Conservation (phyloP, 1,140 invertebrate genomes). For the Drosophila eugracilis region DNA sequence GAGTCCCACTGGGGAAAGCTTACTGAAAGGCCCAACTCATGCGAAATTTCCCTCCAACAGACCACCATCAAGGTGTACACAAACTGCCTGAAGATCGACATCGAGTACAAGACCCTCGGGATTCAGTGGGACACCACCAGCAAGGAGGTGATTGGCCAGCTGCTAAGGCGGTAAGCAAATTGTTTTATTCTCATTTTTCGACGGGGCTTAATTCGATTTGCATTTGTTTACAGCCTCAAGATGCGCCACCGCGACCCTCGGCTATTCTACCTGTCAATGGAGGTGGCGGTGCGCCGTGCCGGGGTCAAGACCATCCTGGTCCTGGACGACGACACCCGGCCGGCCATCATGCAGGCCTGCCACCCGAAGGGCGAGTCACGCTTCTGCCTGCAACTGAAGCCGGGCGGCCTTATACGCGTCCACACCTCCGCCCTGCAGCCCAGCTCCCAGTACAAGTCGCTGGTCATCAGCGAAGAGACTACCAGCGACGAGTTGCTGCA, state of each 20-base stretch:
- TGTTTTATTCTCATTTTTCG: background rate
- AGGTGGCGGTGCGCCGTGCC: constrained; percentile 92
- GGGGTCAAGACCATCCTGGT: constrained; percentile 93
- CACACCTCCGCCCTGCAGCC: constrained; percentile 95
- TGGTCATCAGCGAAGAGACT: constrained; percentile 94
- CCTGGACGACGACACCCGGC: constrained; percentile 94
- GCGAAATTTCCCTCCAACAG: constrained; percentile 84
- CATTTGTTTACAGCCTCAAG: constrained; percentile 83
- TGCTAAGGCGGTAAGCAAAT: constrained; percentile 91
- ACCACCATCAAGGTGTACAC: constrained; percentile 96
- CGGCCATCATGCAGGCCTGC: constrained; percentile 94
- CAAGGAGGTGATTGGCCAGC: constrained; percentile 92
- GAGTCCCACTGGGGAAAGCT: constrained; percentile 6
- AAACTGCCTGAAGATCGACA: constrained; percentile 93
- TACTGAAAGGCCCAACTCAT: background rate
- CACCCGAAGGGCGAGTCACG: constrained; percentile 96
- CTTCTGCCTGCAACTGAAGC: constrained; percentile 93
- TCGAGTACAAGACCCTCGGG: constrained; percentile 96
- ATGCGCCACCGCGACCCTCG: constrained; percentile 96
- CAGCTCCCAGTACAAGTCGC: constrained; percentile 96
- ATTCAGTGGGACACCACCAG: constrained; percentile 94
- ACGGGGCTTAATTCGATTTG: background rate
- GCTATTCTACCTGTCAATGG: constrained; percentile 97
- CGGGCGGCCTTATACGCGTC: constrained; percentile 94
- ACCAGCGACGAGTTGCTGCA: constrained; percentile 95